phyloP scores from a whole-genome alignment of 2,797 vertebrate genomes.

The Micropoecilia bifurca region DNA sequence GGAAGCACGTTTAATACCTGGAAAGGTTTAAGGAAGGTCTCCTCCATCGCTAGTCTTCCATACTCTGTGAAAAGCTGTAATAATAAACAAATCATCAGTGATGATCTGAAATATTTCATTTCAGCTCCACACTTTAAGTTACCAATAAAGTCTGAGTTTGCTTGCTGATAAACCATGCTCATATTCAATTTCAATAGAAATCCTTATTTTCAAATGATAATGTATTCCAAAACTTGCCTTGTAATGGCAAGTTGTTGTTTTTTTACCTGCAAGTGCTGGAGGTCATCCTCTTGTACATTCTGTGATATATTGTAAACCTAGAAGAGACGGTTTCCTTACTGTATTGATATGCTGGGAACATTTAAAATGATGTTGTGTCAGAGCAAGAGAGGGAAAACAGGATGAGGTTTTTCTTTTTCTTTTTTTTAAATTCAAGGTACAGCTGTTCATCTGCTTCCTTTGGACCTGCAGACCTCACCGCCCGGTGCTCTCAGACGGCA shows the following conservation, averaged over 20 bases:
- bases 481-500: not conserved
- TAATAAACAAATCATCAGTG: not conserved
- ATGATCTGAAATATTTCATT: not conserved
- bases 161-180: not conserved
- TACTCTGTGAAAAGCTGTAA: constrained; percentile 97
- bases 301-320: constrained; percentile 99
- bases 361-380: not conserved
- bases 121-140: not conserved
- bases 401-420: not conserved
- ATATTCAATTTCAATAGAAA: not conserved
- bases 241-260: not conserved
- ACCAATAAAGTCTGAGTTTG: not conserved
- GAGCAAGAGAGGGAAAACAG: not conserved
- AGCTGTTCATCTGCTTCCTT: not conserved
- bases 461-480: not conserved
- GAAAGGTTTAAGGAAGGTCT: constrained; percentile 97
- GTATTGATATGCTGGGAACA: too few species aligned
- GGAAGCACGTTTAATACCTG: constrained; percentile 82
- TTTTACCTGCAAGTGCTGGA: constrained; percentile 96
- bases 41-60: constrained; percentile 96
- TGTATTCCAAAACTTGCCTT: not conserved
- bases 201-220: not conserved
- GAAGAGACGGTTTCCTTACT: constrained; percentile 25
- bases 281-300: constrained; percentile 98
- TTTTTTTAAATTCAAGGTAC: not conserved